phyloP scores from a whole-genome alignment of 2,888 invertebrate species.

The Aquatica leii region DNA sequence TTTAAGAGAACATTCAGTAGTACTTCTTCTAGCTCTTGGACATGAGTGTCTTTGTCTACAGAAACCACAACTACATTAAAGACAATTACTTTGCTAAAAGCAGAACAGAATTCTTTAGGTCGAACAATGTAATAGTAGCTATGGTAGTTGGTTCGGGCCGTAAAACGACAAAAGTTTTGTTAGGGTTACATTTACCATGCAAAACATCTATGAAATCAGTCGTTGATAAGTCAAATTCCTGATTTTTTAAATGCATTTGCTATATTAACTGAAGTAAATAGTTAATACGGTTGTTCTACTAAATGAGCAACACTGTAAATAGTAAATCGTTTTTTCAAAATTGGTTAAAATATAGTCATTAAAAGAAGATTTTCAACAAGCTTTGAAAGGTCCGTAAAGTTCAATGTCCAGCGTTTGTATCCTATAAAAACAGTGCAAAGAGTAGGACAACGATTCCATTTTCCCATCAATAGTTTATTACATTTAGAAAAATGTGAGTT shows the following conservation, averaged over 20 bases:
- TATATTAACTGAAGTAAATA: neutral
- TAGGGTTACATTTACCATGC: no score
- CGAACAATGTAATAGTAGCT: neutral
- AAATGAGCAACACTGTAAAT: neutral
- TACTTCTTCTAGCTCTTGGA: neutral
- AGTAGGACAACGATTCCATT: conserved; percentile 4
- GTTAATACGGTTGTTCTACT: neutral
- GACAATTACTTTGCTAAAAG: neutral
- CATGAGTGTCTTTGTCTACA: neutral
- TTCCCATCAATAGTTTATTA: neutral
- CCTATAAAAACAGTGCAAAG: conserved; percentile 37
- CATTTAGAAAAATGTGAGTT: conserved; percentile 27
- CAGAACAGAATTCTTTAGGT: neutral
- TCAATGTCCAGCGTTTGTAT: conserved; percentile 23
- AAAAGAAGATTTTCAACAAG: conserved; percentile 1
- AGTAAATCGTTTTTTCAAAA: neutral
- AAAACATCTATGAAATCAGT: no score
- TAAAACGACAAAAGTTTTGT: neutral
- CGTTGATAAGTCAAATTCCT: no score
- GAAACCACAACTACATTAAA: neutral
- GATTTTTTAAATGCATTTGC: neutral
- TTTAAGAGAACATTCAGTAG: neutral
- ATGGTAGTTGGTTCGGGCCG: conserved; percentile 1
- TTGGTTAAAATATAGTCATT: conserved; percentile 2
- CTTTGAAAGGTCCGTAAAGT: neutral